phyloP scores from a whole-genome alignment of 2,888 invertebrate species.

The Cataglyphis rosenhaueri region DNA sequence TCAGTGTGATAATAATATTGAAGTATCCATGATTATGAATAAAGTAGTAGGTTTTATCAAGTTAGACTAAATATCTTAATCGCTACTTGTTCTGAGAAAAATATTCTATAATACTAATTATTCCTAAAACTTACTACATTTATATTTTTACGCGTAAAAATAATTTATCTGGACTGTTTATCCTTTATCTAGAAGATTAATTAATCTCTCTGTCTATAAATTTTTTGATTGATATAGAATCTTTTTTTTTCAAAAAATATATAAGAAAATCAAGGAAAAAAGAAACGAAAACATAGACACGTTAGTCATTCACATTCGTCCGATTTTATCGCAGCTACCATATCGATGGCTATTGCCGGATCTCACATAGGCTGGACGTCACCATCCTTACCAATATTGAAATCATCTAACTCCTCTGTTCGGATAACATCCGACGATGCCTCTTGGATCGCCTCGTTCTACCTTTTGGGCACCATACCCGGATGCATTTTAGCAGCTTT shows the following conservation, averaged over 20 bases:
- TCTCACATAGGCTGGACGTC: conserved; percentile 85
- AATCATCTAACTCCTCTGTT: conserved; percentile 77
- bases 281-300: background rate
- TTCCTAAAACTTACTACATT: background rate
- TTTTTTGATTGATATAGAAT: background rate
- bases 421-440: conserved; percentile 81
- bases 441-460: conserved; percentile 86
- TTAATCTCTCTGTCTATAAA: background rate
- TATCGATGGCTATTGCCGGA: conserved; percentile 81
- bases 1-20: background rate
- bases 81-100: background rate
- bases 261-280: background rate
- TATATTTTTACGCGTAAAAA: background rate
- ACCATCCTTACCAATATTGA: conserved; percentile 82
- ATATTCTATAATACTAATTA: background rate
- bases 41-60: background rate
- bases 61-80: background rate
- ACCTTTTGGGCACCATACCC: conserved; percentile 87
- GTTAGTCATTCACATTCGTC: background rate
- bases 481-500: conserved; percentile 87
- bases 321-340: conserved; percentile 76
- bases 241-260: background rate
- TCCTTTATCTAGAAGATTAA: background rate
- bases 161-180: background rate
- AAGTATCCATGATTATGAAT: background rate